Evolutionary conservation across 2,113 vertebrate genomes (phyloP).

Genomic region (Gasterosteus aculeatus): DNA sequence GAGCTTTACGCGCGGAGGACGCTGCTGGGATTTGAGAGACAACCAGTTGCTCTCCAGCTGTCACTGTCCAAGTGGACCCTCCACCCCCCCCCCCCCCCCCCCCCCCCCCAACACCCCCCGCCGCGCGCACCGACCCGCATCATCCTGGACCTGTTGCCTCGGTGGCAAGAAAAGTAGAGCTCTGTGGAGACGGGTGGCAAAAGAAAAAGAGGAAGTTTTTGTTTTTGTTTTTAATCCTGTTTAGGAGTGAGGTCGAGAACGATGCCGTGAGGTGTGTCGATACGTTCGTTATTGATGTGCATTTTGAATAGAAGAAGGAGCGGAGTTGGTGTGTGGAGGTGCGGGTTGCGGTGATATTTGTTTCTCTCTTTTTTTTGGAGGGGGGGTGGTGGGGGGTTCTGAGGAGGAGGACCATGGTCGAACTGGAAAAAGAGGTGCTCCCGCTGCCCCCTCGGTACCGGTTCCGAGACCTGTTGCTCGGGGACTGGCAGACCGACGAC

Average conservation of each 20-base stretch:
- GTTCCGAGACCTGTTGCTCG: slow-evolving; percentile 89
- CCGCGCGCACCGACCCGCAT: slow-evolving; percentile 48
- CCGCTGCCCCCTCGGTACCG: slow-evolving; percentile 87
- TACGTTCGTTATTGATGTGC: slow-evolving; percentile 37
- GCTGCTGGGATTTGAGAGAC: slow-evolving; percentile 56
- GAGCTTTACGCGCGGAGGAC: slow-evolving; percentile 62
- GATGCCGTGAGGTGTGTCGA: slow-evolving; percentile 57
- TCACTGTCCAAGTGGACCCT: slow-evolving; percentile 66
- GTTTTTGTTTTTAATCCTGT: not conserved
- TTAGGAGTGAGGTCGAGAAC: slow-evolving; percentile 17
- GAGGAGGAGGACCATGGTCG: slow-evolving; percentile 77
- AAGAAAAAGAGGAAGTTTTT: slow-evolving; percentile 1
- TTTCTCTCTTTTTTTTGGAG: slow-evolving; percentile 29
- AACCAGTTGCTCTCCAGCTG: slow-evolving; percentile 79
- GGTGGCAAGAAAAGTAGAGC: slow-evolving; percentile 46
- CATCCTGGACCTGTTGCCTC: slow-evolving; percentile 75
- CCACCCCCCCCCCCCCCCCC: not conserved
- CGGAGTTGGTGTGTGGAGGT: slow-evolving; percentile 61
- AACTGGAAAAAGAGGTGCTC: slow-evolving; percentile 86
- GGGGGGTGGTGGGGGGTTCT: slow-evolving; percentile 13
- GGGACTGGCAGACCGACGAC: slow-evolving; percentile 87
- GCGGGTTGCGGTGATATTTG: slow-evolving; percentile 48
- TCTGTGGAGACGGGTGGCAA: slow-evolving; percentile 7
- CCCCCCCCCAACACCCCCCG: no score
- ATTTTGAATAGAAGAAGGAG: slow-evolving; percentile 53